Base-by-base conservation (phyloP, 2,888 invertebrate genomes). In the Apotomis turbidana region DNA sequence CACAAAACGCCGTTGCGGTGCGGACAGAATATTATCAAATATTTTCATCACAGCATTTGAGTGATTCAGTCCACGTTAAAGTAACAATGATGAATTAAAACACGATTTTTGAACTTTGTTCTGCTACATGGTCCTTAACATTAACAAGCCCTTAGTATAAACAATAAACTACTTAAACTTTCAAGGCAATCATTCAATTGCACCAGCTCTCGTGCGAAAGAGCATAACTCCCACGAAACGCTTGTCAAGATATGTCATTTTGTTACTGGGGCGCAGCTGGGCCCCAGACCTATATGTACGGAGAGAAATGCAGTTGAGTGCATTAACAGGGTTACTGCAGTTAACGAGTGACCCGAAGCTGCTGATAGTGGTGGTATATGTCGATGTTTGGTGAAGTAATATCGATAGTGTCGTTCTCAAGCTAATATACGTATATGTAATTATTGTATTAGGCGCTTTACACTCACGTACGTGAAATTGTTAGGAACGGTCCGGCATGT, bases 121-220 rank as follows among this genome's bases (percentile, higher is more conserved):
- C 41, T 41, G 41, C 6, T 41, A 41, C 41, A 41, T 5, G 41
- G 41, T 41, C 41, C 41, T 27, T 27, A 27, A 44, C 8, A 49
- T 10, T 10, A 49, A 49, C 15, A 44, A 55, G 55, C 44, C 54
- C 54, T 55, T 54, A 63, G 51, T 13, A 52, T n/a, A 41, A 58
- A 38, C 38, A 63, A 54, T 54, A 15, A 13, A 9, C 5, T 54
- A 51, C 49, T 55, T 67, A 10, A 13, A 46, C 52, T 49, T 66
- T 66, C 36, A 49, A 67, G 55, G 41, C 67, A 57, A 71, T 71
- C 66, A 66, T 71, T 57, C 61, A 71, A 67, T 70, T 49, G 41
- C 63, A 49, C 3, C n/a, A 46, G 4, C 38, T 3, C 4, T 4
- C 10, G 13, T 0, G 5, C 1, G 12, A 52, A 55, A 64, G 12